phyloP scores from a whole-genome alignment of 2,888 invertebrate species.

The Drosophila falleni region DNA sequence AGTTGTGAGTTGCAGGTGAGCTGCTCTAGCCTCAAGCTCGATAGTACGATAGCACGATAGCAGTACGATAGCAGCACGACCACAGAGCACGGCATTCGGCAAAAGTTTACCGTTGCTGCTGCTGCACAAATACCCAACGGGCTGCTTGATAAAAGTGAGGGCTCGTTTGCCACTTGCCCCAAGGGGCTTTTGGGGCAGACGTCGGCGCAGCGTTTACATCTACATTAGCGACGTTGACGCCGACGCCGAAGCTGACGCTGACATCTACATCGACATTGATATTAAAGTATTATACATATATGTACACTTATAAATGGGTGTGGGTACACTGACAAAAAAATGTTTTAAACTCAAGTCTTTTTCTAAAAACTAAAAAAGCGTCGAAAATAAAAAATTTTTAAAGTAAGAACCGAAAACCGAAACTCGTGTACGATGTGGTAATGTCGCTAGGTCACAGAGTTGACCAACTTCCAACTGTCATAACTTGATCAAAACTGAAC shows the following conservation, averaged over 20 bases:
- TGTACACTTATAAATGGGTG: background rate
- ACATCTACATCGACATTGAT: slow-evolving; percentile 44
- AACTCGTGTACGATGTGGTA: too few species aligned
- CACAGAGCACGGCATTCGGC: slow-evolving; percentile 47
- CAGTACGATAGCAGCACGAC: slow-evolving; percentile 9
- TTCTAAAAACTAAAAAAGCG: too few species aligned
- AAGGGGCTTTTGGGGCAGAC: slow-evolving; percentile 20
- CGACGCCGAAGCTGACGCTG: slow-evolving; percentile 18
- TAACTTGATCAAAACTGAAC: too few species aligned
- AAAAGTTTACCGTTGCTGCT: slow-evolving; percentile 75
- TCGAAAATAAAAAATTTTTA: too few species aligned
- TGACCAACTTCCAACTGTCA: too few species aligned
- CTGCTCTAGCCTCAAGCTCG: slow-evolving; percentile 29
- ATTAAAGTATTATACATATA: slow-evolving; percentile 39
- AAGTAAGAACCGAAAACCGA: too few species aligned
- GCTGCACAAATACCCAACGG: slow-evolving; percentile 79
- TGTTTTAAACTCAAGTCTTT: too few species aligned
- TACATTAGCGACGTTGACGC: slow-evolving; percentile 67
- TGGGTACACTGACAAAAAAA: too few species aligned
- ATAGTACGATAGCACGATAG: slow-evolving; percentile 18
- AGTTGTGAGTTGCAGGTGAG: slow-evolving; percentile 52
- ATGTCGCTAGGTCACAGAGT: too few species aligned
- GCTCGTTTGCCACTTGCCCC: slow-evolving; percentile 59
- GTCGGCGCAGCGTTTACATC: slow-evolving; percentile 67
- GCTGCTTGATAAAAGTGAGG: slow-evolving; percentile 78